These are phyloP conservation scores for Exephanes ischioxanthus DNA, from an alignment of 2,888 invertebrate genomes.

Conservation along the genomic window DNA sequence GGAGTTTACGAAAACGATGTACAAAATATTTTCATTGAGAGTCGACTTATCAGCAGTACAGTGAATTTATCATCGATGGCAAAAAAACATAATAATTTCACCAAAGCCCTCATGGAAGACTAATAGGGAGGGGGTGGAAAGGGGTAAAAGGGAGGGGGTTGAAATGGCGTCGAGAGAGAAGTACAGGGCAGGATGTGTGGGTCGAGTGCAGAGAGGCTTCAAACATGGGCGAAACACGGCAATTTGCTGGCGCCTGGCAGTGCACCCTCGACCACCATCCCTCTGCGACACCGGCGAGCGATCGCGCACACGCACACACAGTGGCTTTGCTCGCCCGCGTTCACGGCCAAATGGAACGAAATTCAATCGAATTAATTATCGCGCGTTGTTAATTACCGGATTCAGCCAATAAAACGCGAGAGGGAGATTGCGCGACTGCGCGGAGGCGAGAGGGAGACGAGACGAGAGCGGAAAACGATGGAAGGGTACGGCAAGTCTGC, in stretches of 20 bases:
- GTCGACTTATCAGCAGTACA: not conserved
- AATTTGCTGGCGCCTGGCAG: conserved; percentile 70
- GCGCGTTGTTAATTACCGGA: conserved; percentile 79
- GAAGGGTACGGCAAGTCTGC: conserved; percentile 41
- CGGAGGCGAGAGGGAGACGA: conserved; percentile 31
- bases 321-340: conserved; percentile 41
- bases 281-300: conserved; percentile 8
- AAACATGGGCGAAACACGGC: conserved; percentile 72
- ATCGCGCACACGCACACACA: conserved; percentile 7
- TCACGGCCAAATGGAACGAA: conserved; percentile 74
- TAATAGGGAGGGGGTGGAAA: not conserved
- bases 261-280: conserved; percentile 31
- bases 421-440: conserved; percentile 44
- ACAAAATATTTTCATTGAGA: not conserved
- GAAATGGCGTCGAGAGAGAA: not conserved
- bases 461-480: conserved; percentile 49
- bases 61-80: not conserved
- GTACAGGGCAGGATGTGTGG: not conserved
- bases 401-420: conserved; percentile 77
- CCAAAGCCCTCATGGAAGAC: not conserved
- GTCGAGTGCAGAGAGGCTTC: conserved; percentile 28
- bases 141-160: not conserved
- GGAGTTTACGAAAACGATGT: too few species aligned
- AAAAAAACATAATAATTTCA: not conserved
- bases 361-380: conserved; percentile 82